Evolutionary conservation across 2,888 invertebrate genomes (phyloP).

Genomic region (Oxystoma pomonae): DNA sequence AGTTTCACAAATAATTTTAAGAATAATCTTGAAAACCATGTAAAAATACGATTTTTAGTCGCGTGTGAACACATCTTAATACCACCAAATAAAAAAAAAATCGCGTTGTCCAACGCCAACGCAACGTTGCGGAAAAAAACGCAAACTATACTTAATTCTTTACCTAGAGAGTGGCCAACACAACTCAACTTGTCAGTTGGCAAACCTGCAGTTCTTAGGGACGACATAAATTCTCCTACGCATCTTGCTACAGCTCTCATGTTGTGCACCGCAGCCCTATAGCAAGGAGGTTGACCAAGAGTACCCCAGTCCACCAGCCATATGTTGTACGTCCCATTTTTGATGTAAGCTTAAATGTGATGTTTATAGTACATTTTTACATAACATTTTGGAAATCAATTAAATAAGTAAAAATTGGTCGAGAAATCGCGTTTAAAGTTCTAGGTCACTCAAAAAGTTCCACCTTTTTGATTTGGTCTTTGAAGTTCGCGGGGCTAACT

Average conservation of each 20-base stretch:
- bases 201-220: constrained; percentile 61
- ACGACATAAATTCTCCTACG: constrained; percentile 60
- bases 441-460: too few species aligned
- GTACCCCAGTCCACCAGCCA: constrained; percentile 76
- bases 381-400: too few species aligned
- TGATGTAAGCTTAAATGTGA: constrained; percentile 64
- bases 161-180: constrained; percentile 64
- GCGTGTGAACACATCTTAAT: not conserved
- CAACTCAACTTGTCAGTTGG: constrained; percentile 65
- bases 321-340: constrained; percentile 71
- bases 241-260: constrained; percentile 68
- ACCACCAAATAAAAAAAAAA: not conserved
- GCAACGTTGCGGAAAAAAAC: too few species aligned
- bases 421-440: too few species aligned
- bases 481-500: too few species aligned
- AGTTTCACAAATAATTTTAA: too few species aligned
- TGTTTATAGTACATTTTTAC: too few species aligned
- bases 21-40: too few species aligned
- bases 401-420: too few species aligned
- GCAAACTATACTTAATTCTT: not conserved
- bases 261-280: constrained; percentile 68
- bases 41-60: too few species aligned
- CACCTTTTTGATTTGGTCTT: too few species aligned
- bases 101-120: too few species aligned
- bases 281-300: constrained; percentile 64